Evolutionary conservation across 1,140 invertebrate genomes (phyloP), one percentile per base, ranked within the genome.

Genomic region (Pseudomyrmex dendroicus): DNA sequence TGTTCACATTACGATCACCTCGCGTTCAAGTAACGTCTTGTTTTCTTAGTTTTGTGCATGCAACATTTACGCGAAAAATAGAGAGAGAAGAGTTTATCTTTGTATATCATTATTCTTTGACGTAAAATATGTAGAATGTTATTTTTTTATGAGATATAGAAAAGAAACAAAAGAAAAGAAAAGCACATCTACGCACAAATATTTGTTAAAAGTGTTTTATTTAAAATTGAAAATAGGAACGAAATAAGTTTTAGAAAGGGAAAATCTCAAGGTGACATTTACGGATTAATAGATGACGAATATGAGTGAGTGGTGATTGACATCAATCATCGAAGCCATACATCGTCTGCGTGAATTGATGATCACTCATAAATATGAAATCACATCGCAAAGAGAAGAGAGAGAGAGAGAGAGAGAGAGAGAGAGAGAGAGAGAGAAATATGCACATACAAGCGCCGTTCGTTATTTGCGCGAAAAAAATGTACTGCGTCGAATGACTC

Each of bases 351-450:
- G 73, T 12, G 17, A 22, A 67, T 78, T 59, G 64, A 78, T 68
- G 44, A 20, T 70, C 68, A 70, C 54, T 68, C 10, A 78, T 78
- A 78, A 61, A 78, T 70, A 78, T 59, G 12, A 80, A 70, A 70
- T 68, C 10, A 64, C 13, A 17, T 56, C 35, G 50, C 50, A 56
- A 17, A 13, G 17, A 17, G 35, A 22, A 35, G 46, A 15, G 13
- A 20, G n/a, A n/a, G n/a, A n/a, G n/a, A n/a, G n/a, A n/a, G n/a
- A 20, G 20, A 25, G 10, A 44, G 1, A 44, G 13, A 52, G 12
- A 59, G 35, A 46, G 52, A 72, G 9, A 22, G 22, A 35, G 22
- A 64, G 13, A 35, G 10, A 76, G 8, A 54, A 1, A 64, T 0
- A 63, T 9, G 13, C 15, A 13, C 50, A 8, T 54, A 20, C 15